Evolutionary conservation across 2,113 vertebrate genomes (phyloP), one percentile per base, ranked within the genome.

Genomic region (Rhynchomys soricoides): DNA sequence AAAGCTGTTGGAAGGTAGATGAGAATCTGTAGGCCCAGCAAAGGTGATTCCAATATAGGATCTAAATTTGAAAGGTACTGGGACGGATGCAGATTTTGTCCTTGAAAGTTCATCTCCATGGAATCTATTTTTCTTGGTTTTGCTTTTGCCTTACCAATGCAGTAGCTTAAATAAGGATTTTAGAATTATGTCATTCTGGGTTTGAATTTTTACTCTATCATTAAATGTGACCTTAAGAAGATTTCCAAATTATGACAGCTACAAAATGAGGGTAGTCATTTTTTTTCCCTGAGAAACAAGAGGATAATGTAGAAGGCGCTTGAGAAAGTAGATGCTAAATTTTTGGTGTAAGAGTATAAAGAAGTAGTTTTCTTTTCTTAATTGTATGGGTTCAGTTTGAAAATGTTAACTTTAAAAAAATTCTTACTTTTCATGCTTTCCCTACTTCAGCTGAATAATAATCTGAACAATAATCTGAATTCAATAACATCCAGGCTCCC

Each of bases 331-430:
- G 59, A 15, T 50, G 62, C 16, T 70, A 34, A 86, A 59, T 90
- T 87, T 95, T 73, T 55, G 52, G 40, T 43, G 6, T 29, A 13
- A 45, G 11, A 24, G 24, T 45, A 81, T 24, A n/a, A 57, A 57
- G 50, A 22, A 81, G 78, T n/a, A 81, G 50, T 81, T 34, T 89
- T 90, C 52, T 96, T 91, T 75, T 13, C 77, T 37, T 15, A 75
- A 37, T 92, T 82, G 89, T 86, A 68, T 92, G 59, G 2, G 16
- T 52, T 96, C 40, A 81, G 52, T 50, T 95, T 94, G 71, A 90
- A 95, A 93, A 43, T 45, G 3, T 82, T 96, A n/a, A 40, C 17
- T 95, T 73, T 21, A 81, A 79, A 96, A 93, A 91, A 29, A 79
- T 81, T 94, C 43, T 82, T 34, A 11, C 90, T 89, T 93, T 73